Conservation (phyloP, 2,888 invertebrate genomes). For the Nymphalis urticae region DNA sequence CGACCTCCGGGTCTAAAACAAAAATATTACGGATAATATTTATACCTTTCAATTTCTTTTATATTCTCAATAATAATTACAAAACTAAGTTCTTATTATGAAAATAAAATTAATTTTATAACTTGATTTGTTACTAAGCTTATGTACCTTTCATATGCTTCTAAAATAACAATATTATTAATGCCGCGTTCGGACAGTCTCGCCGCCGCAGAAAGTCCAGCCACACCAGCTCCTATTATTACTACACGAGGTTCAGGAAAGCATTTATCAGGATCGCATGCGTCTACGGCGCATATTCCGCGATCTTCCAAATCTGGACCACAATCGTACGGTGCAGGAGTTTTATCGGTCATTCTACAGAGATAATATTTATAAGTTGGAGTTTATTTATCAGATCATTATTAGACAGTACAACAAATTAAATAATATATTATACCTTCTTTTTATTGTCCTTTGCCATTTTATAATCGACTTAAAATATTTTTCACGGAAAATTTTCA, state of each 20-base stretch:
- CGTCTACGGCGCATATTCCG: constrained; percentile 59
- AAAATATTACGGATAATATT: constrained; percentile 3
- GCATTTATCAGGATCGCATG: constrained; percentile 59
- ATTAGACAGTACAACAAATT: not conserved
- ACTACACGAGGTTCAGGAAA: constrained; percentile 84
- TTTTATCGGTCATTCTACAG: constrained; percentile 51
- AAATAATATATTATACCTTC: constrained; percentile 51
- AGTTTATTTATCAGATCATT: not conserved
- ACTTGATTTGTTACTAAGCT: not conserved
- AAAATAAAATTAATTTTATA: too few relatives aligned
- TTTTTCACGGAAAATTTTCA: constrained; percentile 53
- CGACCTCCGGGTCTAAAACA: constrained; percentile 86
- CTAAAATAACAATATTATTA: constrained; percentile 85
- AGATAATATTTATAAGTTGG: not conserved
- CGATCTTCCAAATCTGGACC: constrained; percentile 62
- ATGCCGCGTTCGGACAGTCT: constrained; percentile 86
- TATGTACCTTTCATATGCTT: constrained; percentile 87
- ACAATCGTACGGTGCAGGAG: constrained; percentile 51
- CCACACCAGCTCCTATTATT: constrained; percentile 90
- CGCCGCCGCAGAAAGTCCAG: constrained; percentile 89
- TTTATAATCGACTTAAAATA: constrained; percentile 40
- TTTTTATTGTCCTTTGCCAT: constrained; percentile 49
- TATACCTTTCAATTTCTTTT: not conserved
- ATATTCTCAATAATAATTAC: not conserved
- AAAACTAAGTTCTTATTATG: not conserved